These are phyloP conservation scores for Drosophila mimica DNA, from an alignment of 2,888 invertebrate genomes.

Conservation along the genomic window DNA sequence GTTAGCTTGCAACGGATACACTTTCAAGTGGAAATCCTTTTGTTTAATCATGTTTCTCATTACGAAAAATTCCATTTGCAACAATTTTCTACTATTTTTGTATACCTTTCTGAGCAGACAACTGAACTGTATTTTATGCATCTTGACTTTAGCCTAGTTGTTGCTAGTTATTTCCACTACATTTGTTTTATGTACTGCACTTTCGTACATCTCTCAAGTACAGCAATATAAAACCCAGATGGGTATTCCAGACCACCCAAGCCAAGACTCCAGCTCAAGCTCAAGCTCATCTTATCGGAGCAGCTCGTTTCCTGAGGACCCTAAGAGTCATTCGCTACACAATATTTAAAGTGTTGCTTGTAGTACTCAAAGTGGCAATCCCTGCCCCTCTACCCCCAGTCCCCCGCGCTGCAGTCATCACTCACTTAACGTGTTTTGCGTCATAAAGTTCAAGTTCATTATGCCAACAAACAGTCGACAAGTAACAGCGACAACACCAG, in stretches of 20 bases:
- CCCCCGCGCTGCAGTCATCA: constrained; percentile 50
- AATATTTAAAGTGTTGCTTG: constrained; percentile 52
- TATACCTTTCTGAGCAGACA: background rate
- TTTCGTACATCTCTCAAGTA: constrained; percentile 31
- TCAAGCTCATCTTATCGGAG: constrained; percentile 9
- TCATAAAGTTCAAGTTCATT: constrained; percentile 79
- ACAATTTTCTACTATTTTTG: background rate
- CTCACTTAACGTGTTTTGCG: constrained; percentile 77
- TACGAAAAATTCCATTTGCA: constrained; percentile 5
- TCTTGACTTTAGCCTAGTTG: constrained; percentile 13
- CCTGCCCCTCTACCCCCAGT: background rate
- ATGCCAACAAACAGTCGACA: constrained; percentile 50
- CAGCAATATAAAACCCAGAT: constrained; percentile 35
- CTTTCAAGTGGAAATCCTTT: background rate
- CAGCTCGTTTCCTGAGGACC: constrained; percentile 32
- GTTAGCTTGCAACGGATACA: background rate
- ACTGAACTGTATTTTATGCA: constrained; percentile 16
- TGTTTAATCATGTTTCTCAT: background rate
- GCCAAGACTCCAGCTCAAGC: constrained; percentile 9
- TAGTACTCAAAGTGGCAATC: constrained; percentile 23
- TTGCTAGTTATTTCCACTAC: constrained; percentile 12
- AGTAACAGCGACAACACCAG: constrained; percentile 44
- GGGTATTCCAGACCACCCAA: constrained; percentile 7
- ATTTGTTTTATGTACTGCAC: constrained; percentile 46
- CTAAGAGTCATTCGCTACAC: constrained; percentile 25